These are phyloP conservation scores for Melanotaenia pygmaea DNA, from an alignment of 2,797 vertebrate genomes.

Conservation along the genomic window DNA sequence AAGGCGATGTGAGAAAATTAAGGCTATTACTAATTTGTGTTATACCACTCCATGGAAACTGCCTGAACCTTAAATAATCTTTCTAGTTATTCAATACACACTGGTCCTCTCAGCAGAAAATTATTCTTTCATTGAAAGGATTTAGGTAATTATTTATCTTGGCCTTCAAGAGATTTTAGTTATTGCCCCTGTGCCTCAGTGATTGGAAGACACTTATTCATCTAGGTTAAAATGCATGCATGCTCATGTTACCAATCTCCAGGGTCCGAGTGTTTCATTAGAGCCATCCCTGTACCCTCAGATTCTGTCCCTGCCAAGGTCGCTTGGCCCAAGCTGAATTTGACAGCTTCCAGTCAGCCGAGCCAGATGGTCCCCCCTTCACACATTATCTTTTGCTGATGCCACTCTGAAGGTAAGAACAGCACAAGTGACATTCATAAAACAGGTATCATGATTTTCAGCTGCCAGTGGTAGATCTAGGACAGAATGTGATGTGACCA, in stretches of 20 bases:
- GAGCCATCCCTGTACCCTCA: conserved; percentile 67
- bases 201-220: conserved; percentile 18
- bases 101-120: background rate
- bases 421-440: conserved; percentile 68
- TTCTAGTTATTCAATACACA: background rate
- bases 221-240: conserved; percentile 40
- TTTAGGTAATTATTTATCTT: background rate
- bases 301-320: conserved; percentile 75
- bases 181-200: conserved; percentile 11
- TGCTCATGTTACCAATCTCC: conserved; percentile 46
- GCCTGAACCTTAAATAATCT: no score
- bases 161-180: background rate
- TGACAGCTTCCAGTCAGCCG: conserved; percentile 72
- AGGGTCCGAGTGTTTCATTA: conserved; percentile 65
- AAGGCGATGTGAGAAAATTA: no score
- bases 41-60: no score
- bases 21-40: no score
- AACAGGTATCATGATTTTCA: conserved; percentile 30
- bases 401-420: conserved; percentile 77
- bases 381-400: conserved; percentile 67
- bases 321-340: conserved; percentile 73
- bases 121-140: background rate
- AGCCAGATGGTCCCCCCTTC: conserved; percentile 81
- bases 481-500: conserved; percentile 16
- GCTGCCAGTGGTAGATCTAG: conserved; percentile 10